These are phyloP conservation scores for Protaetia brevitarsis DNA, from an alignment of 1,140 invertebrate species.

Conservation along the genomic window DNA sequence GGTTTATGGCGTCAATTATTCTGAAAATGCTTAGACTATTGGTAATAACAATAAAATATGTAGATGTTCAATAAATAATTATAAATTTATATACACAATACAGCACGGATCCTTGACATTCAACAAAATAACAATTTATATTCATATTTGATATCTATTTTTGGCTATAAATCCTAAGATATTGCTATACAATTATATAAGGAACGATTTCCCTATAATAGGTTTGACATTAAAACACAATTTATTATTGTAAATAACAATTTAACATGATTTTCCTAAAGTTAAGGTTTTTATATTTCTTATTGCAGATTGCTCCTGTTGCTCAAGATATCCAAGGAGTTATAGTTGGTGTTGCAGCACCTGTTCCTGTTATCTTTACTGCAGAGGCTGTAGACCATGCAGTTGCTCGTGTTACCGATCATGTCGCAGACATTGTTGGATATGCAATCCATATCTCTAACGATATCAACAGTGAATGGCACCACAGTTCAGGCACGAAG, in stretches of 20 bases:
- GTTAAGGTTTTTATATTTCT: neutral
- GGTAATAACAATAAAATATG: no score
- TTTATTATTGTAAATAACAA: no score
- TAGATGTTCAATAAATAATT: neutral
- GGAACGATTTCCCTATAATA: no score
- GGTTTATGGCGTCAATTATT: no score
- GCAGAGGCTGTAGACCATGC: slow-evolving; percentile 4
- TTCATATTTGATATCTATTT: no score
- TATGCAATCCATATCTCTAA: slow-evolving; percentile 20
- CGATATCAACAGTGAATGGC: neutral
- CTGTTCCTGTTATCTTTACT: slow-evolving; percentile 10
- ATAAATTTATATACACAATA: neutral
- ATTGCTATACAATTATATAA: no score
- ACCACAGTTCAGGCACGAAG: neutral
- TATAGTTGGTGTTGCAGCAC: slow-evolving; percentile 20
- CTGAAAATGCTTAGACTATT: no score
- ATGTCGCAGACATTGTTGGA: slow-evolving; percentile 17
- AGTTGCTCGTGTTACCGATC: slow-evolving; percentile 9
- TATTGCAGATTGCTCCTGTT: slow-evolving; percentile 12
- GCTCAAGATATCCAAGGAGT: neutral
- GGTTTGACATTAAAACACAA: no score
- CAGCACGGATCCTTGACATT: neutral
- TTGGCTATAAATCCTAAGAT: no score
- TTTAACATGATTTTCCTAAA: no score
- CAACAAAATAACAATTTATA: neutral